phyloP scores from a whole-genome alignment of 2,113 vertebrate genomes.

The Ascaphus truei region DNA sequence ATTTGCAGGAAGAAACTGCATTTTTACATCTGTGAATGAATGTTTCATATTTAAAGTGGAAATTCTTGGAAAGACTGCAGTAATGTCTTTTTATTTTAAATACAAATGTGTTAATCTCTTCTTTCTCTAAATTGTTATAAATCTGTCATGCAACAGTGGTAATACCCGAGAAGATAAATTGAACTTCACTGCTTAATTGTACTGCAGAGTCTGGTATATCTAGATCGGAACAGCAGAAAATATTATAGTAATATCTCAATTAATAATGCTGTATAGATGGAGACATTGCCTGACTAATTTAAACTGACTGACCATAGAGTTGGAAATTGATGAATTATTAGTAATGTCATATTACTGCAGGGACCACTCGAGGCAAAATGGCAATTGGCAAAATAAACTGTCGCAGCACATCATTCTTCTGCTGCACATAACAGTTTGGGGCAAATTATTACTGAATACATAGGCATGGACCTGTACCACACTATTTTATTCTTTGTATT shows the following conservation, averaged over 20 bases:
- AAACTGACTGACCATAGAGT: slow-evolving; percentile 34
- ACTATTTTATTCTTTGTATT: background rate
- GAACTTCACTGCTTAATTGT: background rate
- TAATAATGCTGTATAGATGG: slow-evolving; percentile 34
- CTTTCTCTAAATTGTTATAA: background rate
- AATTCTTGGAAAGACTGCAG: too few species aligned
- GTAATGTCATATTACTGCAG: slow-evolving; percentile 44
- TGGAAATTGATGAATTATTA: slow-evolving; percentile 45
- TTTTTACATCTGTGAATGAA: too few species aligned
- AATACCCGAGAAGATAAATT: slow-evolving; percentile 22
- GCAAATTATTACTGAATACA: background rate
- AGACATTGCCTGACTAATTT: slow-evolving; percentile 40
- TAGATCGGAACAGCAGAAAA: background rate
- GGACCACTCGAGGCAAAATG: slow-evolving; percentile 45
- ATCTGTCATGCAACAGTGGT: slow-evolving; percentile 15
- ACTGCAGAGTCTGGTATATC: slow-evolving; percentile 5
- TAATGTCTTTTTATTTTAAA: too few species aligned
- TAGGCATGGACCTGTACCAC: too few species aligned
- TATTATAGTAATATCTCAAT: slow-evolving; percentile 34
- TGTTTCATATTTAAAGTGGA: too few species aligned
- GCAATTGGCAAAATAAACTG: slow-evolving; percentile 31
- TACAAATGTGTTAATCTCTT: too few species aligned
- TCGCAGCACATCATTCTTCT: slow-evolving; percentile 26
- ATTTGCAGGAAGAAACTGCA: too few species aligned
- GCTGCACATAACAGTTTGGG: slow-evolving; percentile 1